Conservation (phyloP, 2,888 invertebrate genomes). For the Zaprionus obscuricornis region DNA sequence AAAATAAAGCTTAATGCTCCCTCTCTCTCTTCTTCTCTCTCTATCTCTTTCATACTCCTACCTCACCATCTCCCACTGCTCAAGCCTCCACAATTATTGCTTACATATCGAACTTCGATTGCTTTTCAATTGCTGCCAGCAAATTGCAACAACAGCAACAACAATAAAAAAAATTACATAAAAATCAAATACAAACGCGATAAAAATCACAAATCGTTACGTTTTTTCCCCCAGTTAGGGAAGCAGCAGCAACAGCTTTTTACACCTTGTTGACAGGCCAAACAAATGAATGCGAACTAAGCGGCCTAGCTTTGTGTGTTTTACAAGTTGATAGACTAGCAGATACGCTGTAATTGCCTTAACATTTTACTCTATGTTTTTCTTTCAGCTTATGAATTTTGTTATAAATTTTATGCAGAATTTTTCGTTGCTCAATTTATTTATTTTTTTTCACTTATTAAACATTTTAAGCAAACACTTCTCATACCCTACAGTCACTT, state of each 20-base stretch:
- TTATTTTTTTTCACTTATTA: too few species aligned
- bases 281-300: conserved; percentile 28
- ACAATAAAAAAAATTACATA: too few species aligned
- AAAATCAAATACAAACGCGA: conserved; percentile 50
- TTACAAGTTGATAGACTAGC: background rate
- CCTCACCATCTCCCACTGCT: too few species aligned
- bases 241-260: background rate
- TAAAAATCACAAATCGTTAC: conserved; percentile 56
- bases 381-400: too few species aligned
- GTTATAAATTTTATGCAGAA: too few species aligned
- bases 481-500: background rate
- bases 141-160: conserved; percentile 53
- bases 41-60: too few species aligned
- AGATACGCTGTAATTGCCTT: conserved; percentile 24
- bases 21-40: too few species aligned
- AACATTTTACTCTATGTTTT: background rate
- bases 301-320: too few species aligned
- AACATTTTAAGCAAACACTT: too few species aligned
- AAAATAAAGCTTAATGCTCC: background rate
- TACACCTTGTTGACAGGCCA: conserved; percentile 41
- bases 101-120: conserved; percentile 49
- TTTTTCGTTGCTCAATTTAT: too few species aligned
- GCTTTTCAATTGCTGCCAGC: conserved; percentile 56
- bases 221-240: background rate
- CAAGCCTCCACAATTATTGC: conserved; percentile 28